Conservation (phyloP, 1,140 invertebrate genomes). For the Drosophila arizonae region DNA sequence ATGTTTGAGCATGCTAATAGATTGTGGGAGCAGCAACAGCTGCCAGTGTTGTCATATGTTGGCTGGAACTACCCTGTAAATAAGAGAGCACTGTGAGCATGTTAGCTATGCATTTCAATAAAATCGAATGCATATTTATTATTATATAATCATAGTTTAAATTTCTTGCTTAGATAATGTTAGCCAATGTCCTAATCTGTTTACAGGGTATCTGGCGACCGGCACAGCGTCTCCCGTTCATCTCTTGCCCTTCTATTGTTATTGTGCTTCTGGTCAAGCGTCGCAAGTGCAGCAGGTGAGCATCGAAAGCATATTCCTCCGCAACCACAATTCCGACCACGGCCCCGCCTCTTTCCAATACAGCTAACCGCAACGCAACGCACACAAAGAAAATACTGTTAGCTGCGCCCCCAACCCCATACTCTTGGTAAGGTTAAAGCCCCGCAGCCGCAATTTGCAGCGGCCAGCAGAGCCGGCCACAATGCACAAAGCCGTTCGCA, state of each 20-base stretch:
- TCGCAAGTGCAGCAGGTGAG: conserved; percentile 16
- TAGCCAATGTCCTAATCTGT: background rate
- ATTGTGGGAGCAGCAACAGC: conserved; percentile 44
- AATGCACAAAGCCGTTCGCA: background rate
- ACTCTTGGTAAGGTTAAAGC: conserved; percentile 15
- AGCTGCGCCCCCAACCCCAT: background rate
- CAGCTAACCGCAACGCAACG: background rate
- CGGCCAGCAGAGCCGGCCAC: background rate
- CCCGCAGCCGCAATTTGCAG: conserved; percentile 23
- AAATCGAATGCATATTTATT: no score
- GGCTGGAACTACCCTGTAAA: conserved; percentile 6
- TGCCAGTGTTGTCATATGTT: conserved; percentile 10
- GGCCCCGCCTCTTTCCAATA: background rate
- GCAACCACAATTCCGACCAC: background rate
- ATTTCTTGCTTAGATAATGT: no score
- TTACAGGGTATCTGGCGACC: background rate
- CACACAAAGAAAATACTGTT: conserved; percentile 28
- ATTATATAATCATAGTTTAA: no score
- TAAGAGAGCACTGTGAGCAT: background rate
- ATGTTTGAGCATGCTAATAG: conserved; percentile 36
- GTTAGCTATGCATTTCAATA: no score
- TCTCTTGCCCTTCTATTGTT: conserved; percentile 1
- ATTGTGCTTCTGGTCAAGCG: conserved; percentile 18
- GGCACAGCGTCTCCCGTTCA: background rate
- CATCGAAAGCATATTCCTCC: background rate